Conservation (phyloP, 2,113 vertebrate genomes). For the Merops nubicus region DNA sequence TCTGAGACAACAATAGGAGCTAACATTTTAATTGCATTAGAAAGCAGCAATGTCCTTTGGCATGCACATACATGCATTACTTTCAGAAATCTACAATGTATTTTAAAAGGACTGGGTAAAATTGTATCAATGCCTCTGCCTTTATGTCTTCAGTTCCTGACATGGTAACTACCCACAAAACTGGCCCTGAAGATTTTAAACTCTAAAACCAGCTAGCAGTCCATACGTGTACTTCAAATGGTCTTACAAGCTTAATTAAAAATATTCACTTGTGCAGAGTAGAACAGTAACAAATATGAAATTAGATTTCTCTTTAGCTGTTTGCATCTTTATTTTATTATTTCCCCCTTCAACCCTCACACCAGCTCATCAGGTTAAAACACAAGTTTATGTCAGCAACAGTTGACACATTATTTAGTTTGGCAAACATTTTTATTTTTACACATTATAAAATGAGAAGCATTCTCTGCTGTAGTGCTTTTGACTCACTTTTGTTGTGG, state of each 20-base stretch:
- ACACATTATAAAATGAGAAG: not conserved
- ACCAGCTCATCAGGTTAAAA: not conserved
- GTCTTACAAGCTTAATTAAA: not conserved
- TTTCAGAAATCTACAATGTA: constrained; percentile 10
- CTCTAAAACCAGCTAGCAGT: not conserved
- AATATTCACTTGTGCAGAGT: not conserved
- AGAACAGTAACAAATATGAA: not conserved
- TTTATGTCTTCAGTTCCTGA: not conserved
- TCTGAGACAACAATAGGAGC: constrained; percentile 5
- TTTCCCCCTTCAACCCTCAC: not conserved
- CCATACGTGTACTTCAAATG: not conserved
- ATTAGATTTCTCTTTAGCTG: not conserved
- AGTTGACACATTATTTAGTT: not conserved
- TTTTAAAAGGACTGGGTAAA: constrained; percentile 6
- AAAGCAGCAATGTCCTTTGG: not conserved
- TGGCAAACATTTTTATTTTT: constrained; percentile 27
- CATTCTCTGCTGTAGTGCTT: not conserved
- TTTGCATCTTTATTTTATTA: not conserved
- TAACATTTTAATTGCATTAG: constrained; percentile 19
- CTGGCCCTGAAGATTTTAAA: not conserved
- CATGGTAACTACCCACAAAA: not conserved
- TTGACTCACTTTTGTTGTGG: constrained; percentile 3
- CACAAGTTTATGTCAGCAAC: not conserved
- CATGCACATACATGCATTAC: not conserved
- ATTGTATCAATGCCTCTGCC: not conserved